Evolutionary conservation across 1,140 invertebrate genomes (phyloP).

Genomic region (Campoletis sonorensis): DNA sequence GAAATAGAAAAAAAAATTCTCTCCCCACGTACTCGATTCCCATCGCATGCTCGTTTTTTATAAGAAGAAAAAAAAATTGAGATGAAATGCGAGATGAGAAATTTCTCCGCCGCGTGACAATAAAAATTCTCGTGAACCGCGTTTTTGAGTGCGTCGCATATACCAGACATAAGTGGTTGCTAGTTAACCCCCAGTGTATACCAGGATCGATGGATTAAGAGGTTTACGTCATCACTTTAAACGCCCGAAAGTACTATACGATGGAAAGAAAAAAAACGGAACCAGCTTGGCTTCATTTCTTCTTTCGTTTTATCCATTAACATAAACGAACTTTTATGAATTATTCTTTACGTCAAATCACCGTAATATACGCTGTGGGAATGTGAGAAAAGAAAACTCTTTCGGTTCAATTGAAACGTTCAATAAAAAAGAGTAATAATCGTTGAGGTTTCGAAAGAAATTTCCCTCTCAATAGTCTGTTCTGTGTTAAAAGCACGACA

Average conservation of each 20-base stretch:
- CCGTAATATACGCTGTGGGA: too few relatives aligned
- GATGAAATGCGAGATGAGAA: neutral
- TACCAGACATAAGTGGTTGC: conserved; percentile 23
- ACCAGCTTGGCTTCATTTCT: neutral
- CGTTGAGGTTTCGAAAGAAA: too few relatives aligned
- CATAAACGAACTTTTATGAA: too few relatives aligned
- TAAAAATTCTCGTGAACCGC: conserved; percentile 22
- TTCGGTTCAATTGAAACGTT: too few relatives aligned
- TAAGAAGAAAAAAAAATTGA: neutral
- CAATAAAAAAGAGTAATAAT: too few relatives aligned
- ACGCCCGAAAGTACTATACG: conserved; percentile 28
- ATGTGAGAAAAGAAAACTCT: neutral
- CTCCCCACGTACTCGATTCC: too few relatives aligned
- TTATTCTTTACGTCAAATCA: too few relatives aligned
- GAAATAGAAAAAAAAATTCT: neutral
- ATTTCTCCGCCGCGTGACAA: conserved; percentile 4
- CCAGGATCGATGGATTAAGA: conserved; percentile 41
- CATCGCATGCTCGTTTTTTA: too few relatives aligned
- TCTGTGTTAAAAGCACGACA: too few relatives aligned
- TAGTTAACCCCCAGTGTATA: conserved; percentile 37
- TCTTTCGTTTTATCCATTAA: neutral
- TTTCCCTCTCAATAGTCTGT: too few relatives aligned
- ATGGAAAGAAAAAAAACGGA: neutral
- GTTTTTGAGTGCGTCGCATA: conserved; percentile 11
- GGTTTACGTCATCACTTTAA: conserved; percentile 37